Evolutionary conservation across 2,113 vertebrate species (phyloP).

Genomic region (Chinchilla lanigera): DNA sequence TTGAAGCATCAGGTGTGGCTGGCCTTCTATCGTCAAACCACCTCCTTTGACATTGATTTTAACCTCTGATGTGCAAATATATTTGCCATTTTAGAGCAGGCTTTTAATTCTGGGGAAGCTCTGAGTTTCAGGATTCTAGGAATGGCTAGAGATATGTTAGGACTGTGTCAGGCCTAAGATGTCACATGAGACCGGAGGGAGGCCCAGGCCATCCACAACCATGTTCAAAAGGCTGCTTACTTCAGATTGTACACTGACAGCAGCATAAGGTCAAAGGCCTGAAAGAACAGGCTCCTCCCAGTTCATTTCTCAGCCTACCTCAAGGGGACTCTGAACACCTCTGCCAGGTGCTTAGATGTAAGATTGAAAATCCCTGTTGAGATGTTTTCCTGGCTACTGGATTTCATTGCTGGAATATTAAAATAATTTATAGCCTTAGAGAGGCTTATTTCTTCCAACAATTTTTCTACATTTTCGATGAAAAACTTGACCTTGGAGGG

Average conservation of each 20-base stretch:
- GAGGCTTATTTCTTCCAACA: neutral
- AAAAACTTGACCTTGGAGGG: neutral
- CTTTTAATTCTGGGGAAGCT: neutral
- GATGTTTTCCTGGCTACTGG: neutral
- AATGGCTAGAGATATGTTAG: neutral
- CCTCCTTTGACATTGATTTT: neutral
- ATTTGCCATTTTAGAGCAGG: neutral
- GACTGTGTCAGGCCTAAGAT: fast-evolving
- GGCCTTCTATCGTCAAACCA: neutral
- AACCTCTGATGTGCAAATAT: neutral
- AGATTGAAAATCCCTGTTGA: fast-evolving
- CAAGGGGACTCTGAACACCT: neutral
- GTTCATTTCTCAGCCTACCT: neutral
- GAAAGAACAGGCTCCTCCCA: neutral
- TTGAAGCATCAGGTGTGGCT: fast-evolving
- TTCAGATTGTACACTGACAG: fast-evolving
- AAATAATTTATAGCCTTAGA: neutral
- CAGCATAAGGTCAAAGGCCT: fast-evolving
- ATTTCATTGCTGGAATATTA: neutral
- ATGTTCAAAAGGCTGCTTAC: neutral
- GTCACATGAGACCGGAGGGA: neutral
- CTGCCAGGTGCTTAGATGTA: neutral
- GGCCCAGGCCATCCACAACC: neutral
- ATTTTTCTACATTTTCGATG: neutral
- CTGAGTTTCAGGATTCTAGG: neutral